These are phyloP conservation scores for Apteryx owenii DNA, from an alignment of 2,113 vertebrate genomes.

Conservation along the genomic window DNA sequence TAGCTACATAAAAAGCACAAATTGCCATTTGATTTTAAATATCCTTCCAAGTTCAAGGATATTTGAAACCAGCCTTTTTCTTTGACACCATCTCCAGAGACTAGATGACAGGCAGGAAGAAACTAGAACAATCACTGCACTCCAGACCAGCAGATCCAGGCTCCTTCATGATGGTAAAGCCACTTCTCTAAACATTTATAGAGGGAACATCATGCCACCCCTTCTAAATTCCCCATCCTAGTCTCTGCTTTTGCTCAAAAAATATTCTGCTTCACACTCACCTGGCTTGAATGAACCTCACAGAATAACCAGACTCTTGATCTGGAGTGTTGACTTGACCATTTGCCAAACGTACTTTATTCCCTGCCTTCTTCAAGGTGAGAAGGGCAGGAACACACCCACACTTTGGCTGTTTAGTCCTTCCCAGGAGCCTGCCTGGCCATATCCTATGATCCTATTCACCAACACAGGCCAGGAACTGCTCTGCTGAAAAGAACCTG, in stretches of 20 bases:
- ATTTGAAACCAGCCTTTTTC: background rate
- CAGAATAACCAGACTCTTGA: background rate
- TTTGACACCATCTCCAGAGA: background rate
- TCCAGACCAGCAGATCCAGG: background rate
- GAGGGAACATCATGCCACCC: background rate
- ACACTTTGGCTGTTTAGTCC: background rate
- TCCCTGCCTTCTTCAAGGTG: background rate
- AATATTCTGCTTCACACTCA: background rate
- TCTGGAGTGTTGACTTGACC: background rate
- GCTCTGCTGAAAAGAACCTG: too few species aligned
- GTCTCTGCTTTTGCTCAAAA: background rate
- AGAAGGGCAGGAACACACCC: background rate
- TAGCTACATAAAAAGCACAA: background rate
- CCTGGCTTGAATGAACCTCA: background rate
- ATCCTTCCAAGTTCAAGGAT: background rate
- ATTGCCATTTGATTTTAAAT: background rate
- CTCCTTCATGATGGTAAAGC: background rate
- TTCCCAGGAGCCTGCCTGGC: background rate
- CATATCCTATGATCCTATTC: background rate
- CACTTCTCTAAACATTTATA: background rate
- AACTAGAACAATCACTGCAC: background rate
- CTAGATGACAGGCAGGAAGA: background rate
- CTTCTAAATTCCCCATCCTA: background rate
- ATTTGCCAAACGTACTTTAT: background rate
- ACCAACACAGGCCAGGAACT: background rate